Base-by-base conservation (phyloP, 2,888 invertebrate genomes). In the Empis stercorea region DNA sequence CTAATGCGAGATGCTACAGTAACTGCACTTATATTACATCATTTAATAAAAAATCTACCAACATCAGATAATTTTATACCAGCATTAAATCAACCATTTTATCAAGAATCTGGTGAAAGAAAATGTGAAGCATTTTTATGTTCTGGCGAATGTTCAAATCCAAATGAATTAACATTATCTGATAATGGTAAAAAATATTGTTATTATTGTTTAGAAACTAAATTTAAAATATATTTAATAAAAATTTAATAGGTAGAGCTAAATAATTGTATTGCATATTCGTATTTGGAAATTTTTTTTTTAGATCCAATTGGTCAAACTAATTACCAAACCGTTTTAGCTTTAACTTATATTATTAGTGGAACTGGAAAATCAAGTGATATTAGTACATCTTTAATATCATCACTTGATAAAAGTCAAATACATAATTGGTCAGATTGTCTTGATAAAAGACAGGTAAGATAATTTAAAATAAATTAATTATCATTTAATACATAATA, bases 361-460 rank as follows among this genome's bases (percentile, higher is more conserved):
- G 73, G 73, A 1, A 74, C 79, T 13, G 80, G 80, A 11, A 81
- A 79, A 57, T 75, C 76, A 20, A 67, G 70, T 0, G 81, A 85
- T 53, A 70, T 85, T 11, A 73, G 76, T 44, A 73, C 78, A 0
- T 76, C 81, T 1, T 62, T 87, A 1, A 74, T 83, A 42, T 75
- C 76, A 46, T 73, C 78, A 0, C 65, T 84, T 30, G 79, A 80
- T 50, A 72, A 75, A 34, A 72, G 73, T 7, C 72, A 73, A 9
- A 63, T 70, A 27, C 68, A 62, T 0, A 63, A 76, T 42, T 87
- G 87, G 87, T 76, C 80, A 0, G 76, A 78, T 49, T 82, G 81
- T 57, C 73, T 87, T 50, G 85, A 87, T 63, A 79, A 81, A 61
- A 72, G 82, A 57, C 84, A 87, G 81, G 84, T 62, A 27, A 6